Conservation (phyloP, 2,888 invertebrate genomes). For the Pseudeuparius sepicola region DNA sequence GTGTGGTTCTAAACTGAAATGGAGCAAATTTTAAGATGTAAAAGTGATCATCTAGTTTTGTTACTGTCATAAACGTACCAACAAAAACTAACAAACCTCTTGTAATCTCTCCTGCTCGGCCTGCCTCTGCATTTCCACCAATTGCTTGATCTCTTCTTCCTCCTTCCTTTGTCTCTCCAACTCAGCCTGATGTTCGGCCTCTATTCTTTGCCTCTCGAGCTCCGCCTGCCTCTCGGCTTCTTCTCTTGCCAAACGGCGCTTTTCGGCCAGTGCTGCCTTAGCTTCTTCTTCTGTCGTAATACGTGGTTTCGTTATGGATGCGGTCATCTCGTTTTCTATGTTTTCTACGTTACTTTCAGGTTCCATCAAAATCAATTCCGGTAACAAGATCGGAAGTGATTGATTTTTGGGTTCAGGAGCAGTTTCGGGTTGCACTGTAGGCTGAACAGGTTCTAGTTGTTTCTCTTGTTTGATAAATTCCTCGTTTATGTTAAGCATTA, state of each 20-base stretch:
- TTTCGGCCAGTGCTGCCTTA: slow-evolving; percentile 86
- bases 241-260: slow-evolving; percentile 76
- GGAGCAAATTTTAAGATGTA: slow-evolving; percentile 6
- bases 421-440: too few relatives aligned
- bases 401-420: too few relatives aligned
- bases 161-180: slow-evolving; percentile 62
- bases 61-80: too few relatives aligned
- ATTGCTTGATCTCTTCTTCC: slow-evolving; percentile 71
- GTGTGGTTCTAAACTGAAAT: too few relatives aligned
- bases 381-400: too few relatives aligned
- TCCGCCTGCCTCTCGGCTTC: slow-evolving; percentile 88
- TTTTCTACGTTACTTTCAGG: slow-evolving; percentile 16
- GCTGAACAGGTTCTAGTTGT: too few relatives aligned
- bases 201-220: slow-evolving; percentile 61
- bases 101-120: slow-evolving; percentile 79
- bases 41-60: too few relatives aligned
- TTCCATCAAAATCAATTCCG: too few relatives aligned
- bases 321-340: slow-evolving; percentile 37
- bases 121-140: slow-evolving; percentile 69
- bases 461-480: too few relatives aligned
- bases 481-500: too few relatives aligned
- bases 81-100: slow-evolving; percentile 54
- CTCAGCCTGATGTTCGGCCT: slow-evolving; percentile 65
- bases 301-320: slow-evolving; percentile 57
- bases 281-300: slow-evolving; percentile 89